Percentiles rank a stretch among this genome's conserved stretches.
Evolutionary conservation across 2,797 vertebrate genomes (phyloP).

Genomic region (Melanotaenia boesemani): DNA sequence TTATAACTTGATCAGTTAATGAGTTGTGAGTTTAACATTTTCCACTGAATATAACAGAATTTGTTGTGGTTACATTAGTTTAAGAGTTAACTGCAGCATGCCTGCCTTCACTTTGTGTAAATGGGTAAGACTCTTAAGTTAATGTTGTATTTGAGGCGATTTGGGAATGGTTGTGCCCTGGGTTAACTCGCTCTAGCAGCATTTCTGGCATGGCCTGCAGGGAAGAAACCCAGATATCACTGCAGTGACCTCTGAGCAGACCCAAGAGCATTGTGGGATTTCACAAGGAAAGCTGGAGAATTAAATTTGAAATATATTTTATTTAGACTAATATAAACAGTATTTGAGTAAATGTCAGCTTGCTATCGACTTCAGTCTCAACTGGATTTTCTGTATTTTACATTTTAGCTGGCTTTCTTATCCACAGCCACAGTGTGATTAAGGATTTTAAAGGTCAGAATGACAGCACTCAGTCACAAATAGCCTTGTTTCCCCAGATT

Average conservation of each 20-base stretch:
- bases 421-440: neutral
- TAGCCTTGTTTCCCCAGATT: slow-evolving; percentile 43
- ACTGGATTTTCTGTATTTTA: slow-evolving; percentile 20
- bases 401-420: slow-evolving; percentile 4
- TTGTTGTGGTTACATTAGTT: neutral
- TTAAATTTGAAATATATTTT: neutral
- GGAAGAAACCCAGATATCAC: neutral
- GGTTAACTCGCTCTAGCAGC: neutral
- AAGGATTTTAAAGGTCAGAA: slow-evolving; percentile 62
- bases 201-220: neutral
- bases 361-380: neutral
- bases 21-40: neutral
- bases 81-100: neutral
- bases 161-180: neutral
- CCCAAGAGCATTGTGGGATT: neutral
- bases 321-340: neutral
- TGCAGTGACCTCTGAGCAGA: slow-evolving; percentile 4
- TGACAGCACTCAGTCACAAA: slow-evolving; percentile 47
- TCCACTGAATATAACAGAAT: neutral
- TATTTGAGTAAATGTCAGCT: slow-evolving; percentile 37
- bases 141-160: neutral
- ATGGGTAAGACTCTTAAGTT: neutral
- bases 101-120: neutral
- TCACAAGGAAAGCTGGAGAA: neutral
- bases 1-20: neutral